Conservation (phyloP, 2,888 invertebrate species). For the Lysandra coridon region DNA sequence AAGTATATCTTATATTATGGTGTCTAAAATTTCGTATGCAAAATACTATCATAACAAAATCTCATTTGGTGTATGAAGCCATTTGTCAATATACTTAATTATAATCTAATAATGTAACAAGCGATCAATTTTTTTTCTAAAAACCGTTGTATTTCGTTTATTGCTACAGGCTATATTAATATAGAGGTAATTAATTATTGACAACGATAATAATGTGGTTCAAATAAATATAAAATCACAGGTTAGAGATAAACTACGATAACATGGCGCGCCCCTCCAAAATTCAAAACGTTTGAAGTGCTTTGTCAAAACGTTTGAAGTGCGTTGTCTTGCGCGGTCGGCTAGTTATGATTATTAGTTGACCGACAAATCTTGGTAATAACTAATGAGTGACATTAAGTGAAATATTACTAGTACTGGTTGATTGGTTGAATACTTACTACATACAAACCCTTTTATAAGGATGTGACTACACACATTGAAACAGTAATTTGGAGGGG, state of each 20-base stretch:
- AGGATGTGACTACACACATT: too few relatives aligned
- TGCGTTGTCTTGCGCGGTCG: too few relatives aligned
- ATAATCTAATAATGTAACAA: slow-evolving; percentile 21
- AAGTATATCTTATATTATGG: background rate
- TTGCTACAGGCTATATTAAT: background rate
- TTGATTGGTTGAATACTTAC: too few relatives aligned
- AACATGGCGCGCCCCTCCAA: too few relatives aligned
- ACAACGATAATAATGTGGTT: slow-evolving; percentile 7
- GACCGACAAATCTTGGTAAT: too few relatives aligned
- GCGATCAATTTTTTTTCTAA: background rate
- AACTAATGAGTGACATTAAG: too few relatives aligned
- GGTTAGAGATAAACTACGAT: background rate
- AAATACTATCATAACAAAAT: slow-evolving; percentile 24
- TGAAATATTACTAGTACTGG: too few relatives aligned
- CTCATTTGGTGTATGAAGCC: slow-evolving; percentile 23
- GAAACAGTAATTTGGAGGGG: too few relatives aligned
- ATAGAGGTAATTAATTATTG: background rate
- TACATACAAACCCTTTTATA: too few relatives aligned
- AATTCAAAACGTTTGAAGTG: too few relatives aligned
- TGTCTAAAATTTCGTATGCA: slow-evolving; percentile 15
- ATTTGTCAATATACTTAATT: background rate
- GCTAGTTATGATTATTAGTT: too few relatives aligned
- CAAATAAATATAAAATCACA: background rate
- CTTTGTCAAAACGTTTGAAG: too few relatives aligned
- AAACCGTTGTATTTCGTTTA: background rate